Evolutionary conservation across 2,888 invertebrate genomes (phyloP).

Genomic region (Tipula vernalis): DNA sequence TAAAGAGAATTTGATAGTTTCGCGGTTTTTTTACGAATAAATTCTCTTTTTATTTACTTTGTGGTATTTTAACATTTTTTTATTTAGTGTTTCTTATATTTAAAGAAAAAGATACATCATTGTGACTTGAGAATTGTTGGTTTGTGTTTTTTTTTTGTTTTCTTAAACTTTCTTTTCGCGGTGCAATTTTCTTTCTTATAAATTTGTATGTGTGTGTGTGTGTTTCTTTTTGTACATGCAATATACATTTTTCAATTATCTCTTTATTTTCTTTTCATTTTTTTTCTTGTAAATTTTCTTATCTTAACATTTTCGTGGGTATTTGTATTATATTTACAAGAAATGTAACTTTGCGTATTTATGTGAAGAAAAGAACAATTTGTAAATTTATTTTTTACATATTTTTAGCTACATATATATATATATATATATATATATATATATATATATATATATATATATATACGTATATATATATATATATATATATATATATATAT

Average conservation of each 20-base stretch:
- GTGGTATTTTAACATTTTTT: background rate
- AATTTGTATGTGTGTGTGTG: background rate
- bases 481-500: too few relatives aligned
- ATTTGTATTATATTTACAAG: background rate
- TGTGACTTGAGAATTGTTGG: background rate
- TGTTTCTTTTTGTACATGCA: background rate
- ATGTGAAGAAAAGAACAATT: background rate
- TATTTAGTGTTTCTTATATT: background rate
- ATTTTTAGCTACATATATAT: too few relatives aligned
- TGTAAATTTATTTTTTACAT: too few relatives aligned
- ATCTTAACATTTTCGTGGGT: background rate
- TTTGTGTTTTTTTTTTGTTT: background rate
- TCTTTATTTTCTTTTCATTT: background rate
- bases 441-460: too few relatives aligned
- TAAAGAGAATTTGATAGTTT: background rate
- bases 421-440: too few relatives aligned
- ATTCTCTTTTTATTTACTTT: background rate
- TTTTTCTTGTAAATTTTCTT: background rate
- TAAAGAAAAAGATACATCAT: background rate
- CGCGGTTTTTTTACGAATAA: background rate
- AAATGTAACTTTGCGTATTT: background rate
- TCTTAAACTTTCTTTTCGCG: background rate
- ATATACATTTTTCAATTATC: background rate
- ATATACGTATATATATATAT: too few relatives aligned
- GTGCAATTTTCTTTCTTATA: background rate